Conservation (phyloP, 2,113 vertebrate genomes). For the Mobula birostris region DNA sequence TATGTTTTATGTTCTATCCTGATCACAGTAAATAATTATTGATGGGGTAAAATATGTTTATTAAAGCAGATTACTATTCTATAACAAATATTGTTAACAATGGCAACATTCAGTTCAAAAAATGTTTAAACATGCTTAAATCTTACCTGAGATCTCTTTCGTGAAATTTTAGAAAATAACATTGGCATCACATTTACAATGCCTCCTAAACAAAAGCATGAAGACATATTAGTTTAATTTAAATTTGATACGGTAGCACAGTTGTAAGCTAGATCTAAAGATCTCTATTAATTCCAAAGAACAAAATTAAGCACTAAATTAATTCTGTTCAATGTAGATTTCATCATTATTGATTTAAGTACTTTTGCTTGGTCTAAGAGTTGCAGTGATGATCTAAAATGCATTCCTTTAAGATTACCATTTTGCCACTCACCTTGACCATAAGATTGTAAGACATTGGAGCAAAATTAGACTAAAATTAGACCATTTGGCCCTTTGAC, state of each 20-base stretch:
- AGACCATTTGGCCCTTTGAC: no score
- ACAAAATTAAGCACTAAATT: not conserved
- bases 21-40: not conserved
- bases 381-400: not conserved
- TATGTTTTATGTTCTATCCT: not conserved
- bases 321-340: not conserved
- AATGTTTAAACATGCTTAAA: not conserved
- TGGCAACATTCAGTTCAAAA: not conserved
- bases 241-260: not conserved
- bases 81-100: not conserved
- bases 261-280: not conserved
- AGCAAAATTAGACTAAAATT: no score
- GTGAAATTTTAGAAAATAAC: constrained; percentile 58
- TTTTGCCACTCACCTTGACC: not conserved
- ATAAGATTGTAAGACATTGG: no score
- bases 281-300: not conserved
- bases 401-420: not conserved
- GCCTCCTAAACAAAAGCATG: constrained; percentile 49
- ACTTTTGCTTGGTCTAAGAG: not conserved
- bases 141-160: constrained; percentile 53
- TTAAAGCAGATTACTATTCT: not conserved
- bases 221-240: not conserved
- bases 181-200: constrained; percentile 62
- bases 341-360: not conserved
- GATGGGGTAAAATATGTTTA: not conserved